Evolutionary conservation across 1,140 invertebrate genomes (phyloP).

Genomic region (Littorina saxatilis): DNA sequence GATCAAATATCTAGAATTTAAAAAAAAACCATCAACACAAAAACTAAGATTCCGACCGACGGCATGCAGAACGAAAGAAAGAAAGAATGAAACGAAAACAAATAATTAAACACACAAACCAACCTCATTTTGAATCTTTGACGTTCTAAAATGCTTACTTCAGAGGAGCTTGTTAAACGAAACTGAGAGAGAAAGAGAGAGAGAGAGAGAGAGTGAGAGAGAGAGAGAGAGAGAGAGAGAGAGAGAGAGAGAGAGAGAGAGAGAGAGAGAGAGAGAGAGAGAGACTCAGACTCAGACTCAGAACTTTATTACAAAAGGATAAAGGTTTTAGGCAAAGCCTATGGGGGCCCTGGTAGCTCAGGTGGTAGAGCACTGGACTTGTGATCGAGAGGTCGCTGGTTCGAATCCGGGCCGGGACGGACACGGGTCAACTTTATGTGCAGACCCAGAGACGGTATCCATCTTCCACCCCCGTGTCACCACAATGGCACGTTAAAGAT

Average conservation of each 20-base stretch:
- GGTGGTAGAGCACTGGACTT: too few relatives aligned
- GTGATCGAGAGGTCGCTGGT: too few relatives aligned
- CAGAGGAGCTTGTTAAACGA: too few relatives aligned
- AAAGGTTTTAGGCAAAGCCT: too few relatives aligned
- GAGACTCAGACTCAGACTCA: neutral
- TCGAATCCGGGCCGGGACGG: too few relatives aligned
- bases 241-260: neutral
- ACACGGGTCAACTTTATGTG: too few relatives aligned
- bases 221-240: neutral
- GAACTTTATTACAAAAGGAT: too few relatives aligned
- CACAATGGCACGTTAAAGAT: too few relatives aligned
- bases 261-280: neutral
- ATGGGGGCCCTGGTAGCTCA: too few relatives aligned
- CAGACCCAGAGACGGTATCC: too few relatives aligned
- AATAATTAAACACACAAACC: neutral
- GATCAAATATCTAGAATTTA: neutral
- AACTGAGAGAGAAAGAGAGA: neutral
- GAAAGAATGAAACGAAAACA: neutral
- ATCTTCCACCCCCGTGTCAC: too few relatives aligned
- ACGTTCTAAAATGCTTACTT: too few relatives aligned
- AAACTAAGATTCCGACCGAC: neutral
- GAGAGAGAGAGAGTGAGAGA: neutral
- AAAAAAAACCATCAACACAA: neutral
- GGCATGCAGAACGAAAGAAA: neutral
- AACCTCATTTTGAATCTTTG: neutral